Conservation (phyloP, 2,113 vertebrate species). For the Ptilorrhoa leucosticta region DNA sequence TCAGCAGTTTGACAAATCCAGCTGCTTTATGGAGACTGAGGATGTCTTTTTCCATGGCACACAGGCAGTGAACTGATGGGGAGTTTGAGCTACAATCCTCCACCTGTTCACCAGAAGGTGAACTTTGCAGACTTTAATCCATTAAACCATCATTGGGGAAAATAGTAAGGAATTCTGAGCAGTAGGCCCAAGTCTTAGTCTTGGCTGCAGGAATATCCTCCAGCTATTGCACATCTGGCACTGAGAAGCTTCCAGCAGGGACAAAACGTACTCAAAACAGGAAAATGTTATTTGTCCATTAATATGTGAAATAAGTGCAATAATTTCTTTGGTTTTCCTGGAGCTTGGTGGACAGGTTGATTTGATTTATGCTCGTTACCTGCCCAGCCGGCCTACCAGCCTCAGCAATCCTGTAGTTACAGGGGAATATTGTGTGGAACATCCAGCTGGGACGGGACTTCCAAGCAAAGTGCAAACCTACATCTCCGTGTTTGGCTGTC, state of each 20-base stretch:
- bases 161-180: not conserved
- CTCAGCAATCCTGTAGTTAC: not conserved
- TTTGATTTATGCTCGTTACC: not conserved
- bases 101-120: not conserved
- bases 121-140: not conserved
- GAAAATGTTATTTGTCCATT: not conserved
- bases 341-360: not conserved
- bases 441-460: not conserved
- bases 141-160: not conserved
- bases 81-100: not conserved
- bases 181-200: not conserved
- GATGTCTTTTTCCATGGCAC: not conserved
- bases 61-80: not conserved
- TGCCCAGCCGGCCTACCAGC: not conserved
- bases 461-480: not conserved
- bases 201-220: not conserved
- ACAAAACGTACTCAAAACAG: not conserved
- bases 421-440: not conserved
- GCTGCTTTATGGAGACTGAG: not conserved
- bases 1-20: not conserved
- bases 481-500: not conserved
- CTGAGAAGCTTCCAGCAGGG: not conserved
- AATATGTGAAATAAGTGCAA: not conserved
- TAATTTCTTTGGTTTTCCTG: not conserved
- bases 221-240: not conserved